Percentiles rank a stretch among this genome's conserved stretches.
phyloP scores from a whole-genome alignment of 2,888 invertebrate genomes.

The Gymnosoma rotundatum region DNA sequence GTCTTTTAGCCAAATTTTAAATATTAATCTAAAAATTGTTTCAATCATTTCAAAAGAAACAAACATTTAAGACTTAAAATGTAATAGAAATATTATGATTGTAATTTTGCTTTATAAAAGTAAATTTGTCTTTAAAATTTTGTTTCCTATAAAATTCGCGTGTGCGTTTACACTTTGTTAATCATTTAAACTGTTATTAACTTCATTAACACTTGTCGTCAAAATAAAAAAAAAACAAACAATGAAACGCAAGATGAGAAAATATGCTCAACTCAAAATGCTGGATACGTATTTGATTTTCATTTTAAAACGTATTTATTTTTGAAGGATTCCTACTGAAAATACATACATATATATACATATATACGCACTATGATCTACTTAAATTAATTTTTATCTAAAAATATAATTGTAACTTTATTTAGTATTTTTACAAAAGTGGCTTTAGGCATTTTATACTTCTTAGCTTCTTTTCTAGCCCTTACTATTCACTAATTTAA shows the following conservation, averaged over 20 bases:
- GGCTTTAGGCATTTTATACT: no score
- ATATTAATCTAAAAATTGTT: slow-evolving; percentile 23
- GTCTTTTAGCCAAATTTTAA: neutral
- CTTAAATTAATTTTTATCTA: no score
- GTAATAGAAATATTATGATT: slow-evolving; percentile 60
- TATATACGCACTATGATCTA: no score
- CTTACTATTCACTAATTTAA: no score
- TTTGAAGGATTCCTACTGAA: no score
- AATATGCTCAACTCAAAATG: no score
- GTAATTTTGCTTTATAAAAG: neutral
- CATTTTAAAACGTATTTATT: no score
- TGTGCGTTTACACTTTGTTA: slow-evolving; percentile 67
- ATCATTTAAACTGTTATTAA: slow-evolving; percentile 70
- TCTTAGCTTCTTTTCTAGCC: no score
- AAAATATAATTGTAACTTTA: no score
- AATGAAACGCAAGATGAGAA: neutral
- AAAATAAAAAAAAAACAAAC: slow-evolving; percentile 2
- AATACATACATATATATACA: no score
- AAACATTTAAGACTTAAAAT: slow-evolving; percentile 13
- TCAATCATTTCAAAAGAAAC: neutral
- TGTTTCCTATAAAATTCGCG: slow-evolving; percentile 59
- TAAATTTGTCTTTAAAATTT: slow-evolving; percentile 33
- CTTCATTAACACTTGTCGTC: slow-evolving; percentile 71
- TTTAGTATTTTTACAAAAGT: no score
- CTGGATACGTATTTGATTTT: no score